Percentiles rank a stretch among this genome's conserved stretches.
phyloP scores from a whole-genome alignment of 2,888 invertebrate genomes.

The Xestia c-nigrum region DNA sequence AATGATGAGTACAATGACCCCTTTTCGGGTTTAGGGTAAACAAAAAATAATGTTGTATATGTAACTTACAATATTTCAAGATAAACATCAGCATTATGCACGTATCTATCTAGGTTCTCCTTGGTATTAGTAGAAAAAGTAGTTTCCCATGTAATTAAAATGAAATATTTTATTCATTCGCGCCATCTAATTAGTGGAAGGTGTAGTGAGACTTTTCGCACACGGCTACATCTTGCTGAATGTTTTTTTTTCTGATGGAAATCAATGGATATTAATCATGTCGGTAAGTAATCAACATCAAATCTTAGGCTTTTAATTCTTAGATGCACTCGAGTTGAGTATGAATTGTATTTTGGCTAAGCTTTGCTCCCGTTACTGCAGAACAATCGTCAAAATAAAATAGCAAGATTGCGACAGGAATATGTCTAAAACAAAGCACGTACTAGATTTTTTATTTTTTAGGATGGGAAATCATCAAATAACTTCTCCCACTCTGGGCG shows the following conservation, averaged over 20 bases:
- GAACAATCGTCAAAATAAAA: not conserved
- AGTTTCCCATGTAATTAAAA: conserved; percentile 23
- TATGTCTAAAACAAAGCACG: not conserved
- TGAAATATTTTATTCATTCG: not conserved
- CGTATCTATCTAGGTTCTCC: conserved; percentile 25
- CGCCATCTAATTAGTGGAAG: not conserved
- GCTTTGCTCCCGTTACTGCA: not conserved
- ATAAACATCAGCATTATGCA: conserved; percentile 44
- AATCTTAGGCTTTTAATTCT: too few species aligned
- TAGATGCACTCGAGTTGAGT: too few species aligned
- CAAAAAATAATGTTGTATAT: too few species aligned
- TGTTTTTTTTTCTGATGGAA: not conserved
- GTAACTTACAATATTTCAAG: conserved; percentile 16
- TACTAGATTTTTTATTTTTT: too few species aligned
- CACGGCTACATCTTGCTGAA: not conserved
- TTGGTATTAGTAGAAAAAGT: conserved; percentile 20
- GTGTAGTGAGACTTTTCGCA: not conserved
- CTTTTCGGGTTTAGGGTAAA: too few species aligned
- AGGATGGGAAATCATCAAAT: too few species aligned
- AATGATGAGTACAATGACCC: too few species aligned
- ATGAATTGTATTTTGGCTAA: not conserved
- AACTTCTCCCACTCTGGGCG: too few species aligned
- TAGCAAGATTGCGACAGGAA: not conserved
- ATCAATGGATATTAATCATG: not conserved
- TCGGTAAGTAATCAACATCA: too few species aligned